Conservation (phyloP, 2,888 invertebrate species). For the Nebria salina region DNA sequence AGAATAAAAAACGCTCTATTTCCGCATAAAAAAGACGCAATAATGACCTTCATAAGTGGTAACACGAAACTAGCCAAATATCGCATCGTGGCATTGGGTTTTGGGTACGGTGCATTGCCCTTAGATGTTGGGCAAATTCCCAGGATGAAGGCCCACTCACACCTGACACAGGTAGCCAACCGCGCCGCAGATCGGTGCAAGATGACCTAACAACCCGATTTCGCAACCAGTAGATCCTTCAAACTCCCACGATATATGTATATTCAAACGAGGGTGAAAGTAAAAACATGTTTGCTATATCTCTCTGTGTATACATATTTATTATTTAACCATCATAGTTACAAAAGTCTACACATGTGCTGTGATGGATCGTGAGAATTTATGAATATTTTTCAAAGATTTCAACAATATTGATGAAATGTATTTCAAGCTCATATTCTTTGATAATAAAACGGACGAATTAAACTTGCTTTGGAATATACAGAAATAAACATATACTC, state of each 20-base stretch:
- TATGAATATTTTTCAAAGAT: neutral
- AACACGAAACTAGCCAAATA: constrained; percentile 26
- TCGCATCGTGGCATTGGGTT: neutral
- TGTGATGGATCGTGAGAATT: constrained; percentile 30
- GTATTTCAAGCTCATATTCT: no score
- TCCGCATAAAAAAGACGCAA: constrained; percentile 13
- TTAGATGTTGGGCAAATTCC: constrained; percentile 25
- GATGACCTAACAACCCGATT: constrained; percentile 16
- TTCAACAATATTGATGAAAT: no score
- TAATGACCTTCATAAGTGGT: constrained; percentile 16
- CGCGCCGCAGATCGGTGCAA: neutral
- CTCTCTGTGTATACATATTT: neutral
- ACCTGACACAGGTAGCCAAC: constrained; percentile 26
- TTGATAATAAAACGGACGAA: no score
- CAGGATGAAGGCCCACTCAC: constrained; percentile 16
- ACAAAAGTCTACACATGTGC: constrained; percentile 2
- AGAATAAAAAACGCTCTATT: constrained; percentile 22
- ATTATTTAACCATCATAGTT: neutral
- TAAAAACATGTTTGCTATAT: constrained; percentile 40
- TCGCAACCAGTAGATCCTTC: neutral
- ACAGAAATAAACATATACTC: no score
- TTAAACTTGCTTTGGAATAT: no score
- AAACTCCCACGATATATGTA: constrained; percentile 30
- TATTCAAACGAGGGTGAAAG: constrained; percentile 16
- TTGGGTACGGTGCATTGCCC: constrained; percentile 31